Conservation (phyloP, 2,113 vertebrate species). For the Zosterops borbonicus region DNA sequence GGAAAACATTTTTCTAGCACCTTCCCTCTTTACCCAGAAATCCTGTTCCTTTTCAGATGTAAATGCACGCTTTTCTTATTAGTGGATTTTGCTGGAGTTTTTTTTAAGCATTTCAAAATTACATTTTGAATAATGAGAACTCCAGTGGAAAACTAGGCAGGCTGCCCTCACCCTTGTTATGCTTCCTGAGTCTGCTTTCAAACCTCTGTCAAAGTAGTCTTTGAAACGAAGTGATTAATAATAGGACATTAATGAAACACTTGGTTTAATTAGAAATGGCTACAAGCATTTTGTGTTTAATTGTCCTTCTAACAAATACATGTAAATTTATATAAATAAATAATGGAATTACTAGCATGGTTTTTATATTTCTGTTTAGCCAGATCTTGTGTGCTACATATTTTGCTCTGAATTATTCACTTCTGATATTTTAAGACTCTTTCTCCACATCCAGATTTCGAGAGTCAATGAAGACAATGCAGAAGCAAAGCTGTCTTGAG, state of each 20-base stretch:
- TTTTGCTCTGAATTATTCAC: neutral
- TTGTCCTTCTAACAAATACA: neutral
- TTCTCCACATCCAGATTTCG: fast-evolving
- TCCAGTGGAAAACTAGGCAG: neutral
- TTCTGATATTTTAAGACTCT: neutral
- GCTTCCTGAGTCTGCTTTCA: neutral
- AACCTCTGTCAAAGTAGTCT: neutral
- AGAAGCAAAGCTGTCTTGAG: neutral
- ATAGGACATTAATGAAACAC: neutral
- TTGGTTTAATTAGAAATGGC: constrained; percentile 19
- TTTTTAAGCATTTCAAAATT: neutral
- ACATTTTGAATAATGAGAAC: neutral
- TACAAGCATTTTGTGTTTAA: neutral
- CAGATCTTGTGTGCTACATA: neutral
- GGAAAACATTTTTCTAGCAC: neutral
- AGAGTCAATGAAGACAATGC: neutral
- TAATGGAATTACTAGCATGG: neutral
- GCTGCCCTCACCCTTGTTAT: neutral
- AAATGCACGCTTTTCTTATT: neutral
- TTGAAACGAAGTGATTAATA: constrained; percentile 27
- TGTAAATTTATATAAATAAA: neutral
- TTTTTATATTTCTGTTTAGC: neutral
- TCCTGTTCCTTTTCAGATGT: neutral
- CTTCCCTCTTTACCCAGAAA: neutral
- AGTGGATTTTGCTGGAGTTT: neutral